These are phyloP conservation scores for Centropristis striata DNA, from an alignment of 2,113 vertebrate genomes.

Conservation along the genomic window DNA sequence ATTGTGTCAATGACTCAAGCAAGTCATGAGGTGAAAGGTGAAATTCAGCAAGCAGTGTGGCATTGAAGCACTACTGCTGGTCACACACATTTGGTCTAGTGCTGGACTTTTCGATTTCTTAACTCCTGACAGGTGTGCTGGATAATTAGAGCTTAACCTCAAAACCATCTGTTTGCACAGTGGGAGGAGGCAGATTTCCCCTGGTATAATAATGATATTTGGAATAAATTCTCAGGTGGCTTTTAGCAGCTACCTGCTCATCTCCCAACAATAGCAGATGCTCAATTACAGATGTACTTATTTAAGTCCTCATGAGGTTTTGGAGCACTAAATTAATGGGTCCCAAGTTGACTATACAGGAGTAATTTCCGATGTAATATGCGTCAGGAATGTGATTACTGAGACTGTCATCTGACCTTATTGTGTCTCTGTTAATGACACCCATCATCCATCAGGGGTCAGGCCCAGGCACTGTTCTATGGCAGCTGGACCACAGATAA, in stretches of 20 bases:
- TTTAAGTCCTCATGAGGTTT: constrained; percentile 32
- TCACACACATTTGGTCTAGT: neutral
- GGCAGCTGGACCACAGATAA: constrained; percentile 38
- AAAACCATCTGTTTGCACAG: neutral
- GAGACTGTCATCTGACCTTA: constrained; percentile 9
- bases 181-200: constrained; percentile 1
- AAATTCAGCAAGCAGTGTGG: constrained; percentile 5
- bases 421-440: constrained; percentile 20
- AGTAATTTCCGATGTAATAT: constrained; percentile 19
- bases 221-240: constrained; percentile 23
- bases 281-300: constrained; percentile 19
- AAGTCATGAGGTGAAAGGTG: neutral
- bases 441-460: neutral
- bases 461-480: neutral
- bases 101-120: neutral
- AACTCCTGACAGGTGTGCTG: neutral
- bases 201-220: constrained; percentile 22
- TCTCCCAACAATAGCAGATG: constrained; percentile 16
- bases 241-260: constrained; percentile 1
- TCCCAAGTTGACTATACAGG: neutral
- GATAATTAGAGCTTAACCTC: neutral
- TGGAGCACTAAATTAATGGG: neutral
- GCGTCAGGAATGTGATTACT: neutral
- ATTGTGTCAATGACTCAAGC: neutral
- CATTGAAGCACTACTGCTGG: constrained; percentile 5